Evolutionary conservation across 2,113 vertebrate species (phyloP).

Genomic region (Datnioides undecimradiatus): DNA sequence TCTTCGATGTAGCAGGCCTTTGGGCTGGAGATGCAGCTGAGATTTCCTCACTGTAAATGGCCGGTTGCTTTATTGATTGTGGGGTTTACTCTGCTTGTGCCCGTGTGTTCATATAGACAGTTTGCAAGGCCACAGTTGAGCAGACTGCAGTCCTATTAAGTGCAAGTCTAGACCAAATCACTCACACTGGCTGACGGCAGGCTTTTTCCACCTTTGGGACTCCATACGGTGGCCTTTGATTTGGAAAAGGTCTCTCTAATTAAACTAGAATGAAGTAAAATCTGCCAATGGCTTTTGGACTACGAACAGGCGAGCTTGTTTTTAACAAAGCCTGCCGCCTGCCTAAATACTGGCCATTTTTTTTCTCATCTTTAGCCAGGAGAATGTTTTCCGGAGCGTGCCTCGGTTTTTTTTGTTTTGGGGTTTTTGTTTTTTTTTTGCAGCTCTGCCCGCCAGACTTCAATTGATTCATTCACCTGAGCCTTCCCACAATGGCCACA

Average conservation of each 20-base stretch:
- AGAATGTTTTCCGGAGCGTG: conserved; percentile 32
- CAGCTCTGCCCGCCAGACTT: conserved; percentile 19
- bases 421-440: conserved; percentile 26
- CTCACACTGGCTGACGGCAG: conserved; percentile 30
- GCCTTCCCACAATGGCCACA: conserved; percentile 4
- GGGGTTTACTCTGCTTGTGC: conserved; percentile 24
- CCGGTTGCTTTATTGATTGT: conserved; percentile 57
- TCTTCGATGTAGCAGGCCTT: conserved; percentile 28
- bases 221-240: conserved; percentile 56
- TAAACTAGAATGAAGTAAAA: conserved; percentile 53
- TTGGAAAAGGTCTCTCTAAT: conserved; percentile 59
- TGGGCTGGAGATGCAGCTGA: conserved; percentile 33
- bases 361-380: conserved; percentile 28
- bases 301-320: conserved; percentile 36
- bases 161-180: conserved; percentile 58
- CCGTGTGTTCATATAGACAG: conserved; percentile 39
- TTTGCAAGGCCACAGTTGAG: conserved; percentile 36
- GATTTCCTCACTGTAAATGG: conserved; percentile 45
- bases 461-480: conserved; percentile 20
- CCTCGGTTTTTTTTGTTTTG: conserved; percentile 22
- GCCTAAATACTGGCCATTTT: conserved; percentile 32
- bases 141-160: conserved; percentile 39
- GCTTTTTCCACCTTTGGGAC: conserved; percentile 51
- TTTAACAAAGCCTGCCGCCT: conserved; percentile 35
- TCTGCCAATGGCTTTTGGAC: conserved; percentile 52